phyloP scores from a whole-genome alignment of 2,113 vertebrate species.

The Parotia lawesii region DNA sequence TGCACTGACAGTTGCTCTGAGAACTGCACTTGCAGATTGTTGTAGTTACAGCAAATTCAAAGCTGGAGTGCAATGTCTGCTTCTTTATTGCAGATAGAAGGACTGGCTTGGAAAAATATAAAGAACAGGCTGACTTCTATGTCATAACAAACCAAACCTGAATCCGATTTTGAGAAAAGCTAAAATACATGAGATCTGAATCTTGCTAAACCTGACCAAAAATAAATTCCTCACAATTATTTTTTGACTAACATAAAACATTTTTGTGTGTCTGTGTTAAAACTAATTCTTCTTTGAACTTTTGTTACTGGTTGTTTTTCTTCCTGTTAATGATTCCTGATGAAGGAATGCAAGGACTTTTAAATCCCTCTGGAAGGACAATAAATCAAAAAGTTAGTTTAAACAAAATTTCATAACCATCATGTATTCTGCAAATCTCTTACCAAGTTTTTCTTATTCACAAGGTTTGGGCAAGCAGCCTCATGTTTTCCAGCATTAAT shows the following conservation, averaged over 20 bases:
- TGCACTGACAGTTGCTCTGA: background rate
- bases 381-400: background rate
- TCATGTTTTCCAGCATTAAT: background rate
- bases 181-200: background rate
- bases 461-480: background rate
- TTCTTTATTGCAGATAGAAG: background rate
- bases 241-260: background rate
- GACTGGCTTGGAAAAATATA: background rate
- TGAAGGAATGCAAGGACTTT: background rate
- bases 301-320: background rate
- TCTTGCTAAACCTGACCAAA: background rate
- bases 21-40: background rate
- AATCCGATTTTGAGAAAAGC: background rate
- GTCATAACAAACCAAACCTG: background rate
- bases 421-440: background rate
- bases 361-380: background rate
- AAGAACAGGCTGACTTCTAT: background rate
- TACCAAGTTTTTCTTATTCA: background rate
- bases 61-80: background rate
- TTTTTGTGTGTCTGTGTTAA: background rate
- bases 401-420: background rate
- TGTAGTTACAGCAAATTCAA: background rate
- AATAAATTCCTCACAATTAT: background rate
- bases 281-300: background rate
- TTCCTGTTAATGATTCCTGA: background rate